Evolutionary conservation across 1,140 invertebrate genomes (phyloP).

Genomic region (Drosophila simulans): DNA sequence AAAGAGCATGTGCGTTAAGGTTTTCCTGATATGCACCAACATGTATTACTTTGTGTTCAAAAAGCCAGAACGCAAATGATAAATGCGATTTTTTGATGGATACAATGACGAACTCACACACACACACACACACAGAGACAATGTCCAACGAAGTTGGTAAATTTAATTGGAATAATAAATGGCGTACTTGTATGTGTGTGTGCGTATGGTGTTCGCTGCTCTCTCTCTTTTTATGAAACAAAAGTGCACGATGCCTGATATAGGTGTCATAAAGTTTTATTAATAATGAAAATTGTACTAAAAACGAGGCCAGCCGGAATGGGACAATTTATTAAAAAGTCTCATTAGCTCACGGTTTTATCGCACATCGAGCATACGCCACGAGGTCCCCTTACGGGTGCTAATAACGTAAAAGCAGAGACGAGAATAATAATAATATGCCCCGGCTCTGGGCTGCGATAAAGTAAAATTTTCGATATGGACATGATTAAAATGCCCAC

Average conservation of each 20-base stretch:
- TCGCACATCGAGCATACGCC: constrained; percentile 79
- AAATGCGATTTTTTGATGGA: constrained; percentile 46
- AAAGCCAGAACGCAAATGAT: constrained; percentile 35
- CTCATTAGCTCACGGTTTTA: constrained; percentile 76
- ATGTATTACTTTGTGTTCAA: background rate
- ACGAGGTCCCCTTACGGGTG: constrained; percentile 71
- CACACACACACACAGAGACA: constrained; percentile 24
- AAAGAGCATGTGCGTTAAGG: background rate
- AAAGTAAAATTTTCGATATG: constrained; percentile 82
- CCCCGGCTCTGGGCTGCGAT: constrained; percentile 55
- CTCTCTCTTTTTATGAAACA: constrained; percentile 60
- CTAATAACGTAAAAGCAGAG: constrained; percentile 78
- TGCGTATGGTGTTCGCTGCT: constrained; percentile 8
- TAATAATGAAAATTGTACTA: constrained; percentile 83
- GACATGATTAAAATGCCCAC: constrained; percentile 62
- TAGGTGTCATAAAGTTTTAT: constrained; percentile 81
- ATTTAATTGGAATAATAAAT: constrained; percentile 82
- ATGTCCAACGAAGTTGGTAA: constrained; percentile 61
- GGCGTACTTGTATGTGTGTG: constrained; percentile 8
- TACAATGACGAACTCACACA: constrained; percentile 57
- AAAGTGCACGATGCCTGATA: constrained; percentile 61
- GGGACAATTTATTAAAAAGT: constrained; percentile 82
- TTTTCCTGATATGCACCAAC: background rate
- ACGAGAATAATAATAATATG: constrained; percentile 65
- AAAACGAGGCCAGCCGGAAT: constrained; percentile 57